These are phyloP conservation scores for Colletes gigas DNA, from an alignment of 1,140 invertebrate genomes.

Conservation along the genomic window DNA sequence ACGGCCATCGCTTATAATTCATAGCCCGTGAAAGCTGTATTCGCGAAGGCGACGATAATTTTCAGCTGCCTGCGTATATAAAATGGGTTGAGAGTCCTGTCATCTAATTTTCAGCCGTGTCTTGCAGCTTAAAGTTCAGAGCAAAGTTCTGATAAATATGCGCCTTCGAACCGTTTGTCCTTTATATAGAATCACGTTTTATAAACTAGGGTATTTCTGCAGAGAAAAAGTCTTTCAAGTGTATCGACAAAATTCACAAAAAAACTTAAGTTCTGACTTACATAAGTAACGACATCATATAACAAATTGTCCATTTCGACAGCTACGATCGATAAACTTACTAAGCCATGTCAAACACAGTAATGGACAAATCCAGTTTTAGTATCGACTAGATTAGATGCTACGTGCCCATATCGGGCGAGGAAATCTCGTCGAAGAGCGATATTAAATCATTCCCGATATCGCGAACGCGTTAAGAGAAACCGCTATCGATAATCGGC, in stretches of 20 bases:
- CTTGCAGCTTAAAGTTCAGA: too few relatives aligned
- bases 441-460: background rate
- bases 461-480: background rate
- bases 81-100: too few relatives aligned
- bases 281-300: background rate
- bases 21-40: background rate
- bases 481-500: slow-evolving; percentile 3
- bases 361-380: background rate
- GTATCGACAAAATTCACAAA: too few relatives aligned
- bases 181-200: too few relatives aligned
- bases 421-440: background rate
- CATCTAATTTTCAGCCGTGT: too few relatives aligned
- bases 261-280: too few relatives aligned
- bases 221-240: too few relatives aligned
- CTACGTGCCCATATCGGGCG: background rate
- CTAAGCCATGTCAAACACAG: too few relatives aligned
- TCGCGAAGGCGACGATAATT: background rate
- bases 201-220: too few relatives aligned
- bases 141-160: too few relatives aligned
- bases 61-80: background rate
- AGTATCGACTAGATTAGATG: background rate
- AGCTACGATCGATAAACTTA: background rate
- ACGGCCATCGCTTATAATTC: slow-evolving; percentile 24
- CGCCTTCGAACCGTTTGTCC: too few relatives aligned
- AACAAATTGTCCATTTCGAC: background rate